phyloP scores from a whole-genome alignment of 2,888 invertebrate species.

The Cryptosula pallasiana region DNA sequence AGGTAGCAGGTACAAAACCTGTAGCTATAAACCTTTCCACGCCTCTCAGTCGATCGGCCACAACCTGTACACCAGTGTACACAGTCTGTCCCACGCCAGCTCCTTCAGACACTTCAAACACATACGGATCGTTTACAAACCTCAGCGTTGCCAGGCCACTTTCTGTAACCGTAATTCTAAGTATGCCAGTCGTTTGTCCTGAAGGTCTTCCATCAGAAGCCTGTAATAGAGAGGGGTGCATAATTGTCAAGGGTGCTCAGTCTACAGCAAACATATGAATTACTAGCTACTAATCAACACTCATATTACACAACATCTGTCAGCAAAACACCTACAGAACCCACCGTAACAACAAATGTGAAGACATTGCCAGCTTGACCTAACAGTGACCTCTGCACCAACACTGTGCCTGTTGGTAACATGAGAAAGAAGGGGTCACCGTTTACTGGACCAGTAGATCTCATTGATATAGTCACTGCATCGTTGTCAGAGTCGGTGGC shows the following conservation, averaged over 20 bases:
- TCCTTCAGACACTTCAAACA: slow-evolving; percentile 3
- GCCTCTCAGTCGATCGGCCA: neutral
- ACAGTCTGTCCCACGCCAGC: neutral
- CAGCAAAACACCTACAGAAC: no score
- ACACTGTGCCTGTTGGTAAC: neutral
- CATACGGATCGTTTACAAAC: neutral
- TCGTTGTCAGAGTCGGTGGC: slow-evolving; percentile 31
- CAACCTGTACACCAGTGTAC: neutral
- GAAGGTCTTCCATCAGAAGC: neutral
- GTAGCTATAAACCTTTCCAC: slow-evolving; percentile 6
- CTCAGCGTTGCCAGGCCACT: neutral
- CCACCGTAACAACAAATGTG: slow-evolving; percentile 3
- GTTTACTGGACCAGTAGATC: neutral
- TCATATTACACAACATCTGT: no score
- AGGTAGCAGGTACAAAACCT: neutral
- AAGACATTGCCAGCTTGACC: neutral
- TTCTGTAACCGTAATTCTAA: neutral
- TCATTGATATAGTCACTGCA: slow-evolving; percentile 1
- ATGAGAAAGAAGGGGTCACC: neutral
- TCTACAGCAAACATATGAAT: no score
- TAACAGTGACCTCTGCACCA: slow-evolving; percentile 4
- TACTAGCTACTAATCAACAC: no score
- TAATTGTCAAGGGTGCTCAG: no score
- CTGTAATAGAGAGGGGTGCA: no score
- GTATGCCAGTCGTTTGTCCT: neutral